Base-by-base conservation (phyloP, 2,113 vertebrate genomes). In the Dromiciops gliroides region DNA sequence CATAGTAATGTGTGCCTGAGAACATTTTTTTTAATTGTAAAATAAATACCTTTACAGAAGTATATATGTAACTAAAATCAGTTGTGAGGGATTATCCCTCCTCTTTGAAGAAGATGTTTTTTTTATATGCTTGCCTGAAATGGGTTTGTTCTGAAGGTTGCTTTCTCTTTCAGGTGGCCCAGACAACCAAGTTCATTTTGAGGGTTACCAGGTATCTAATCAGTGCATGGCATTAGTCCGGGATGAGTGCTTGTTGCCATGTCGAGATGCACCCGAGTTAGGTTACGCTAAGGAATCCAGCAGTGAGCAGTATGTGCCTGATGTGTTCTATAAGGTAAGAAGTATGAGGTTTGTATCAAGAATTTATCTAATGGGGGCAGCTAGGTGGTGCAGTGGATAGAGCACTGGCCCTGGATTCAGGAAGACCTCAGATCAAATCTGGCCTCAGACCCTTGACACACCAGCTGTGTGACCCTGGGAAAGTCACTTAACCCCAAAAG, bases 101-200 rank as follows among this genome's bases (percentile, higher is more conserved):
- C 53, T 93, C 0, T 83, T 24, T 47, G 51, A 48, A n/a, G 0
- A 16, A 67, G 25, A 25, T 48, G 26, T 90, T 26, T 50, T 50
- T 24, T 24, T 37, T 51, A 56, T 50, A 3, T 4, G 2, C 23
- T 89, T 28, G 16, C 0, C 0, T 2, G 0, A 0, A 25, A 22
- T 31, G 2, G 83, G 25, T 91, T 49, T 90, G 88, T 91, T 60
- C 0, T 31, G 48, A 96, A 91, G 49, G 56, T 2, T 0, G 1
- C 47, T 94, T 93, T 98, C 53, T 98, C 31, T 96, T 95, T 0
- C 98, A 99, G 99, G 99, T 31, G 99, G 99, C 94, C 99, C 99
- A 0, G 99, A 99, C 98, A 99, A 99, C 98, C 99, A 99, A 98
- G 99, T 99, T 92, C 99, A 99, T 98, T 99, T 99, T 75, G 99